A percentile compares a stretch with the other conserved stretches of the same genome.
phyloP scores from a whole-genome alignment of 2,888 invertebrate species.

The Tetranychus truncatus region DNA sequence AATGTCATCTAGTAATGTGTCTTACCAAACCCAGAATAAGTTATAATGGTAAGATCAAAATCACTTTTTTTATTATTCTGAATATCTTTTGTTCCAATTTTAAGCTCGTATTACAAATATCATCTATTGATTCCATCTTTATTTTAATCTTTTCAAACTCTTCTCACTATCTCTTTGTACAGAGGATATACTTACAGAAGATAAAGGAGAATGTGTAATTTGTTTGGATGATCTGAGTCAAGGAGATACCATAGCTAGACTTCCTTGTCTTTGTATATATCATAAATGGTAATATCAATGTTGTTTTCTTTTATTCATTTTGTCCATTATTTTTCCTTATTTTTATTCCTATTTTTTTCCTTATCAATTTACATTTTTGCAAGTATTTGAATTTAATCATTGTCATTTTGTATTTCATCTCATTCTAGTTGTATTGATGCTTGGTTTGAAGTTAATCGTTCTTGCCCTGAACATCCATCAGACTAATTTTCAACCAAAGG shows the following conservation, averaged over 20 bases:
- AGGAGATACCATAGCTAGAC: conserved; percentile 89
- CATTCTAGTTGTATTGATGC: conserved; percentile 64
- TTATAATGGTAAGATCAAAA: conserved; percentile 61
- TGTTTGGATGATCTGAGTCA: conserved; percentile 88
- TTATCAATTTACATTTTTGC: no score
- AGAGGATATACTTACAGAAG: conserved; percentile 78
- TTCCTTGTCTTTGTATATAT: conserved; percentile 98
- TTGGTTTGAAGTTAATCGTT: conserved; percentile 97
- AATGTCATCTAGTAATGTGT: conserved; percentile 98
- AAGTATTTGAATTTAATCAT: no score
- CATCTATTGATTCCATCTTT: neutral
- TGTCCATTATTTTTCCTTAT: conserved; percentile 3
- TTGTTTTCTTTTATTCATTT: neutral
- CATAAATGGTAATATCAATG: conserved; percentile 63
- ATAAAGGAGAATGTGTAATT: conserved; percentile 96
- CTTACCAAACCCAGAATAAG: conserved; percentile 94
- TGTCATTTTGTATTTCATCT: conserved; percentile 41
- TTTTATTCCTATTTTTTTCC: conserved; percentile 23
- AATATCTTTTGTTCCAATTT: conserved; percentile 29
- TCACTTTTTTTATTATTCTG: conserved; percentile 25
- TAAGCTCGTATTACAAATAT: neutral
- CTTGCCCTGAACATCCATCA: conserved; percentile 95
- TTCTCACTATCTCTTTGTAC: conserved; percentile 37
- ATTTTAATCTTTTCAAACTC: conserved; percentile 6
- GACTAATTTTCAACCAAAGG: conserved; percentile 41